phyloP scores from a whole-genome alignment of 2,113 vertebrate species.

The Gambusia affinis region DNA sequence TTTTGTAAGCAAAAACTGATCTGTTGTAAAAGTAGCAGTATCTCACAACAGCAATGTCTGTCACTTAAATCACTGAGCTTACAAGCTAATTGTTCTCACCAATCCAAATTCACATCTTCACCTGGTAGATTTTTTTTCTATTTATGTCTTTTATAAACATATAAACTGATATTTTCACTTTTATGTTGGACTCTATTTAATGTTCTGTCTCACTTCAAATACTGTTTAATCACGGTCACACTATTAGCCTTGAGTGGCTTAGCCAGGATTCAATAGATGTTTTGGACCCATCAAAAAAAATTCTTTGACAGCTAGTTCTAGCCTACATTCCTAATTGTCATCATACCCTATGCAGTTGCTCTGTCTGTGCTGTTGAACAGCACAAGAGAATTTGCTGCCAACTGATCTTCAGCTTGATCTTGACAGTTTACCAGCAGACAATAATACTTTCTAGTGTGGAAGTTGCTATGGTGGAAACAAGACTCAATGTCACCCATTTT shows the following conservation, averaged over 20 bases:
- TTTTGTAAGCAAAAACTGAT: conserved; percentile 27
- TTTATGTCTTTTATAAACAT: no score
- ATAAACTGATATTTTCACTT: neutral
- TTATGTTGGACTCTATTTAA: neutral
- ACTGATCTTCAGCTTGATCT: neutral
- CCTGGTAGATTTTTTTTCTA: neutral
- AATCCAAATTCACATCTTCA: conserved; percentile 2
- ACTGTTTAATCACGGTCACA: neutral
- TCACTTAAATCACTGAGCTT: conserved; percentile 47
- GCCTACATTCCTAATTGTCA: no score
- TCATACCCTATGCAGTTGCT: no score
- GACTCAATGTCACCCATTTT: neutral
- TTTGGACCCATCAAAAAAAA: neutral
- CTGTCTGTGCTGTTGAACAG: no score
- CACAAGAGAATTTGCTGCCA: no score
- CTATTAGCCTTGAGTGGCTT: neutral
- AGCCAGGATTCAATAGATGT: neutral
- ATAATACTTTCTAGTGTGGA: neutral
- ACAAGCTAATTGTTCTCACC: conserved; percentile 39
- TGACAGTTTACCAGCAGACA: neutral
- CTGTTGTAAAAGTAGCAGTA: conserved; percentile 34
- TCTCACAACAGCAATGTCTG: conserved; percentile 41
- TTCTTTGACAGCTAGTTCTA: neutral
- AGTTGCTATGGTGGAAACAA: neutral
- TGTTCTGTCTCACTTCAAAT: neutral